Evolutionary conservation across 2,797 vertebrate species (phyloP).

Genomic region (Craterocephalus amniculus): DNA sequence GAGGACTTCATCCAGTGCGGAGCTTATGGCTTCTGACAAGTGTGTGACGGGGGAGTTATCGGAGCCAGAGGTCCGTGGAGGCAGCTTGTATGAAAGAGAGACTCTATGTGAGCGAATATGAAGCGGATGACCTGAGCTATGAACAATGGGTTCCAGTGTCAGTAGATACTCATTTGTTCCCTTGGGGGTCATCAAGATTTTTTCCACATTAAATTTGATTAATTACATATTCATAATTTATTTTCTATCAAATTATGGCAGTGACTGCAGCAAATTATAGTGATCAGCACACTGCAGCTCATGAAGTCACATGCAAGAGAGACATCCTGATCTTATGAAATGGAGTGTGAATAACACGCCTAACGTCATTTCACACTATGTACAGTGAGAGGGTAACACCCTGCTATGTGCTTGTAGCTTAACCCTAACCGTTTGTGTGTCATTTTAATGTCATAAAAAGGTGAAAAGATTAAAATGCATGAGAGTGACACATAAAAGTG

Average conservation of each 20-base stretch:
- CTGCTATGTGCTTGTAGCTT: too few relatives aligned
- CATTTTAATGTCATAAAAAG: too few relatives aligned
- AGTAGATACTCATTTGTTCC: conserved; percentile 1
- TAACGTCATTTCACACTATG: not conserved
- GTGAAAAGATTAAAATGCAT: too few relatives aligned
- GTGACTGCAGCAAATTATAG: not conserved
- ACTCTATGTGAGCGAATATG: conserved; percentile 17
- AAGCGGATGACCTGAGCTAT: not conserved
- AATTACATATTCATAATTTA: not conserved
- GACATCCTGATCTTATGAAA: not conserved
- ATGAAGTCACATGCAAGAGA: not conserved
- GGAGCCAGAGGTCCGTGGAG: conserved; percentile 59
- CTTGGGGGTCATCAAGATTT: not conserved
- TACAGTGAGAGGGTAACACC: too few relatives aligned
- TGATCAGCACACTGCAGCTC: not conserved
- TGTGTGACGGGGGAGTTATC: conserved; percentile 71
- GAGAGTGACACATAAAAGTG: too few relatives aligned
- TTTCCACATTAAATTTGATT: not conserved
- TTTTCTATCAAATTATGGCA: not conserved
- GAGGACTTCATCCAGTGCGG: conserved; percentile 61
- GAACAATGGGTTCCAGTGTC: not conserved
- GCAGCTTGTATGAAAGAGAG: conserved; percentile 40
- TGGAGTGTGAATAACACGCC: not conserved
- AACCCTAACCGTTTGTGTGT: too few relatives aligned
- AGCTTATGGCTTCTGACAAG: conserved; percentile 81